phyloP scores from a whole-genome alignment of 2,888 invertebrate genomes.

The Drosophila imparisetae region DNA sequence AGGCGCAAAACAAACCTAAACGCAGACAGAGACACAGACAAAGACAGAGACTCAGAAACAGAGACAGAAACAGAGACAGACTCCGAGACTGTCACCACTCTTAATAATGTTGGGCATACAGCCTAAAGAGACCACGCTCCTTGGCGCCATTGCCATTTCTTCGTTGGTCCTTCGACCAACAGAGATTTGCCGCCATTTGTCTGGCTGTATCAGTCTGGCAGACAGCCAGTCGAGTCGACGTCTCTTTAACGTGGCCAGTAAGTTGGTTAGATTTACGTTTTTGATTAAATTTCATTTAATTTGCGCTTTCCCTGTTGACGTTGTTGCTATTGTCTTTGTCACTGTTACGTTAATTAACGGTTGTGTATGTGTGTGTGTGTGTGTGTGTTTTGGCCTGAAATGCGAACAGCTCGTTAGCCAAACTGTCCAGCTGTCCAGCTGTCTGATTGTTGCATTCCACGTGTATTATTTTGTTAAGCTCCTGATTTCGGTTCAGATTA shows the following conservation, averaged over 20 bases:
- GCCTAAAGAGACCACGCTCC: conserved; percentile 32
- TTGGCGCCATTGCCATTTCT: conserved; percentile 35
- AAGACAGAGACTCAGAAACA: background rate
- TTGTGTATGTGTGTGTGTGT: conserved; percentile 11
- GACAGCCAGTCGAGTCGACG: conserved; percentile 48
- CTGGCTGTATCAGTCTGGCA: conserved; percentile 53
- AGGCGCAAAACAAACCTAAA: conserved; percentile 55
- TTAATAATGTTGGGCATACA: conserved; percentile 30
- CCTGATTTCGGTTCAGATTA: conserved; percentile 21
- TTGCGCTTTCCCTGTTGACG: conserved; percentile 50
- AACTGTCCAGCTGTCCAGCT: conserved; percentile 27
- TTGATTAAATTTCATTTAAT: conserved; percentile 76
- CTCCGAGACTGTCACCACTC: conserved; percentile 17
- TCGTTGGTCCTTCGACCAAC: conserved; percentile 6
- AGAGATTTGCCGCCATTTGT: conserved; percentile 41
- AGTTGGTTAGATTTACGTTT: conserved; percentile 72
- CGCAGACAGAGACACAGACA: conserved; percentile 5
- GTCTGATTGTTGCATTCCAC: conserved; percentile 33
- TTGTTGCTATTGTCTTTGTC: conserved; percentile 36
- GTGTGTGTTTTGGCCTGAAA: conserved; percentile 38
- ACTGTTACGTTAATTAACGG: conserved; percentile 63
- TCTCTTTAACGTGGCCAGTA: conserved; percentile 42
- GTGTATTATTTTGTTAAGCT: conserved; percentile 31
- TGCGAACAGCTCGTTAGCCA: conserved; percentile 59
- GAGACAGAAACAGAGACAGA: background rate